These are phyloP conservation scores for Nebria brevicollis DNA, from an alignment of 2,888 invertebrate genomes.

Conservation along the genomic window DNA sequence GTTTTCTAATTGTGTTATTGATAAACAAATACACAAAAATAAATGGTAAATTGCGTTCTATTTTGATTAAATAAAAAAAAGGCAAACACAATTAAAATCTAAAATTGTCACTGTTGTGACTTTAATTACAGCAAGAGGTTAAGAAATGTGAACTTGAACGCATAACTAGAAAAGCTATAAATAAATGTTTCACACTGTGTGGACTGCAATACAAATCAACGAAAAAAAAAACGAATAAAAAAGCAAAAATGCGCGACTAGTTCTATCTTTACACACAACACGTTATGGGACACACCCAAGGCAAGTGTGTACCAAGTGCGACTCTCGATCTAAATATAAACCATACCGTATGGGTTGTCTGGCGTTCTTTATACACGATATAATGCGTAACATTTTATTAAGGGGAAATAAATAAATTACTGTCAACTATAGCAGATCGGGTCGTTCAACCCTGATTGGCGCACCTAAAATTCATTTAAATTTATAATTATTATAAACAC, in stretches of 20 bases:
- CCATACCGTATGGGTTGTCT: not conserved
- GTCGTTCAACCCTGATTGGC: conserved; percentile 1
- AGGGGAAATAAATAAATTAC: not conserved
- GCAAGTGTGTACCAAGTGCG: not conserved
- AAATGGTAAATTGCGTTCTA: not conserved
- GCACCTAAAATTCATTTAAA: not conserved
- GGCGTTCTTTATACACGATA: conserved; percentile 1
- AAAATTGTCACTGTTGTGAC: not conserved
- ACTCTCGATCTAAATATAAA: not conserved
- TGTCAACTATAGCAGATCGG: not conserved
- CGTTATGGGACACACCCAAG: not conserved
- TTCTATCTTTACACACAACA: not conserved
- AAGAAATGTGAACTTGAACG: conserved; percentile 1
- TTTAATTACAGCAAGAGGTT: not conserved
- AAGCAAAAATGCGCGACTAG: not conserved
- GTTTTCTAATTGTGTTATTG: not conserved
- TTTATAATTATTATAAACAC: not conserved
- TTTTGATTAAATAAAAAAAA: not conserved
- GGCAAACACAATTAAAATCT: not conserved
- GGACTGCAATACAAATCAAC: not conserved
- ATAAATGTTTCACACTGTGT: not conserved
- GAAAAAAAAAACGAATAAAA: not conserved
- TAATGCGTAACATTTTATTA: conserved; percentile 1
- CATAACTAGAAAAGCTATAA: not conserved
- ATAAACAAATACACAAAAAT: not conserved